These are phyloP conservation scores for Dendropsophus ebraccatus DNA, from an alignment of 2,113 vertebrate species.

Conservation along the genomic window DNA sequence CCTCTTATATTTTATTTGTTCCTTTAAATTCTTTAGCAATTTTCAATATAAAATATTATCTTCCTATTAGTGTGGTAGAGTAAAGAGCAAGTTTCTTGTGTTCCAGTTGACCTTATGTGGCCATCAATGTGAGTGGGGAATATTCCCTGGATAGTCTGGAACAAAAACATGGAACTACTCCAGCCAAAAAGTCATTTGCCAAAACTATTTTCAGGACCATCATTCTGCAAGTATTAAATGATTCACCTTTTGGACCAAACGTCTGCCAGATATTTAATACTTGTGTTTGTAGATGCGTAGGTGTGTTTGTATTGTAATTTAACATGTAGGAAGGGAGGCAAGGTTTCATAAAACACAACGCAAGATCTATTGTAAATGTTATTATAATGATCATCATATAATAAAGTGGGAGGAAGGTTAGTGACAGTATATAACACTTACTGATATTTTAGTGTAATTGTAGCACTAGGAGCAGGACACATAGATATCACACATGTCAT, in stretches of 20 bases:
- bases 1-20: too few relatives aligned
- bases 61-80: background rate
- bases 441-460: conserved; percentile 8
- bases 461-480: background rate
- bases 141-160: conserved; percentile 28
- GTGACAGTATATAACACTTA: too few relatives aligned
- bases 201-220: conserved; percentile 40
- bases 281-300: background rate
- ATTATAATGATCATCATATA: background rate
- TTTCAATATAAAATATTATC: background rate
- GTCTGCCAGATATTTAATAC: conserved; percentile 17
- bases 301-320: background rate
- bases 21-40: too few relatives aligned
- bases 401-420: background rate
- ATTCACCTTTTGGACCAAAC: conserved; percentile 29
- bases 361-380: background rate
- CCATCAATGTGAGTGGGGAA: conserved; percentile 5
- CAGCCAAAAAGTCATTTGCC: conserved; percentile 23
- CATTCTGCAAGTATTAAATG: conserved; percentile 21
- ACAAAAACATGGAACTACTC: conserved; percentile 17
- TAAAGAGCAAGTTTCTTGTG: conserved; percentile 4
- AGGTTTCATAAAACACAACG: background rate
- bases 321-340: background rate
- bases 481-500: conserved; percentile 10
- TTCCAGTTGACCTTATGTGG: conserved; percentile 21